Conservation (phyloP, 2,888 invertebrate species). For the Diarsia dahlii region DNA sequence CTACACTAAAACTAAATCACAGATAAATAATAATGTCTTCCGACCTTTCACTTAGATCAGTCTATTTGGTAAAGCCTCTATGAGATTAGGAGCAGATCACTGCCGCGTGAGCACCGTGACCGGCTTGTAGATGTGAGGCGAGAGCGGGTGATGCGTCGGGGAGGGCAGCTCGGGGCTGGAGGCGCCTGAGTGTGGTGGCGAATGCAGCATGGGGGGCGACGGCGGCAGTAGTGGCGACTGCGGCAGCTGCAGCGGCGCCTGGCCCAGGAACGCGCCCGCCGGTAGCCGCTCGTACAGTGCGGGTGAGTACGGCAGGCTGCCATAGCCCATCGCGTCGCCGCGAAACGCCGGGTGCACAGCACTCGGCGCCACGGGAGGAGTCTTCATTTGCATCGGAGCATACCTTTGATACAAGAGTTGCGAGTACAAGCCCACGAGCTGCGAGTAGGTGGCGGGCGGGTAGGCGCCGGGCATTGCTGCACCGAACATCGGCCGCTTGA, state of each 20-base stretch:
- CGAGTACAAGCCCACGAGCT: constrained; percentile 90
- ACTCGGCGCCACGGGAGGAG: constrained; percentile 87
- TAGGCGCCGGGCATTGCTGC: constrained; percentile 91
- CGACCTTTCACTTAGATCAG: constrained; percentile 57
- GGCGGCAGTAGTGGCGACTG: constrained; percentile 81
- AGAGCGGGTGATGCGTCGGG: constrained; percentile 82
- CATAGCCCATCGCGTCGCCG: constrained; percentile 82
- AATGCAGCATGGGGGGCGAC: constrained; percentile 83
- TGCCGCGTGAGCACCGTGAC: constrained; percentile 91
- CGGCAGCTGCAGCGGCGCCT: constrained; percentile 74
- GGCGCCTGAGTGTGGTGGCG: constrained; percentile 82
- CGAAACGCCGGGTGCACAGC: constrained; percentile 90
- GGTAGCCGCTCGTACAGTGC: constrained; percentile 82
- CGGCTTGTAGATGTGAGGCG: constrained; percentile 90
- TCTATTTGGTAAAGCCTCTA: constrained; percentile 70
- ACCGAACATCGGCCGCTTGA: constrained; percentile 94
- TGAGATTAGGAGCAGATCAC: constrained; percentile 73
- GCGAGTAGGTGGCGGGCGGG: constrained; percentile 90
- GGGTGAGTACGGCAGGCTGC: constrained; percentile 84
- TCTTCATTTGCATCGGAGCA: constrained; percentile 91
- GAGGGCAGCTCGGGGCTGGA: constrained; percentile 86
- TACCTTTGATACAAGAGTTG: constrained; percentile 93
- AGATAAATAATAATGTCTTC: constrained; percentile 80
- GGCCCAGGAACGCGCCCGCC: constrained; percentile 78
- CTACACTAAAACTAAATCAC: constrained; percentile 87